A percentile compares a stretch with the other conserved stretches of the same genome.
phyloP scores from a whole-genome alignment of 2,113 vertebrate species.

The Corydoras sp. region DNA sequence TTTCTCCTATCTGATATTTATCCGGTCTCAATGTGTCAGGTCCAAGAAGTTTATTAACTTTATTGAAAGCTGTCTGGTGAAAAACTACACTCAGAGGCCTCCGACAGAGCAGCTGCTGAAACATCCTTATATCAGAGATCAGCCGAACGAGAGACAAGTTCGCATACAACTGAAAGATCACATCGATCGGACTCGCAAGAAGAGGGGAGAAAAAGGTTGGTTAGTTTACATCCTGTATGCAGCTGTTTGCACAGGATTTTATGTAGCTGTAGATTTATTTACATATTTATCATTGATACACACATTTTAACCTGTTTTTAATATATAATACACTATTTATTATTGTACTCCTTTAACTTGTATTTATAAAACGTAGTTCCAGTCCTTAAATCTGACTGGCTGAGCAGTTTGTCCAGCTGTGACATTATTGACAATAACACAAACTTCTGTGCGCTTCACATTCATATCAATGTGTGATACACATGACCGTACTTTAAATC shows the following conservation, averaged over 20 bases:
- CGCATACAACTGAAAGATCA: slow-evolving; percentile 98
- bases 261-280: not conserved
- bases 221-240: not conserved
- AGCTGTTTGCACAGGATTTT: not conserved
- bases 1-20: not conserved
- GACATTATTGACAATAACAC: no score
- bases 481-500: no score
- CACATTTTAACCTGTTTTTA: no score
- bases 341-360: no score
- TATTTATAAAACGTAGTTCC: no score
- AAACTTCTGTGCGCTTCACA: no score
- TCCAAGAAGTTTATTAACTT: slow-evolving; percentile 99
- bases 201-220: slow-evolving; percentile 94
- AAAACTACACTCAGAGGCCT: slow-evolving; percentile 94
- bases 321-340: no score
- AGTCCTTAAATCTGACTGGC: no score
- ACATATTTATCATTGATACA: not conserved
- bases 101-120: slow-evolving; percentile 95
- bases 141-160: slow-evolving; percentile 97
- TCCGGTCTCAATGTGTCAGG: slow-evolving; percentile 58
- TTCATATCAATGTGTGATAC: no score
- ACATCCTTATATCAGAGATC: slow-evolving; percentile 95
- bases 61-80: slow-evolving; percentile 97
- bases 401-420: no score
- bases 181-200: slow-evolving; percentile 97